These are phyloP conservation scores for Periphyllus acericola DNA, from an alignment of 2,888 invertebrate species.

Conservation along the genomic window DNA sequence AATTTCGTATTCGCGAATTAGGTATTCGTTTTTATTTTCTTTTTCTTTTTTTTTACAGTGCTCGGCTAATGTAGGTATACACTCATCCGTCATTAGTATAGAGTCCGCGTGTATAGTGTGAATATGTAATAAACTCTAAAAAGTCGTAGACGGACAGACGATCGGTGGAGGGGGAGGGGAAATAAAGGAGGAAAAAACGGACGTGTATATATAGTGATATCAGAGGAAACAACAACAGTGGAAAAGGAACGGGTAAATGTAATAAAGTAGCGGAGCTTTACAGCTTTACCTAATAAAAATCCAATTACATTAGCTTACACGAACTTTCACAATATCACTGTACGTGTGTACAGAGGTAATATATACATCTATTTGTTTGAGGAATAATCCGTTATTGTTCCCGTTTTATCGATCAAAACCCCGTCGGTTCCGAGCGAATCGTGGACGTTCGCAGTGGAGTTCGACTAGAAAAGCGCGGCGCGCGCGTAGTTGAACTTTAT, in stretches of 20 bases:
- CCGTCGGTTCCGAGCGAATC: not conserved
- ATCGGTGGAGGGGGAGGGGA: too few species aligned
- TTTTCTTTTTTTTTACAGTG: too few species aligned
- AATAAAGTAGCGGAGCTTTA: conserved; percentile 17
- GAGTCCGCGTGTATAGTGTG: too few species aligned
- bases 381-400: not conserved
- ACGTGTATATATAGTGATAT: not conserved
- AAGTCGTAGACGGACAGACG: too few species aligned
- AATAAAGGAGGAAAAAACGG: not conserved
- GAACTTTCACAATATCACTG: conserved; percentile 1
- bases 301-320: conserved; percentile 33
- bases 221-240: too few species aligned
- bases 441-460: not conserved
- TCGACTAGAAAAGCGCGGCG: not conserved
- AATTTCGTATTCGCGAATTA: too few species aligned
- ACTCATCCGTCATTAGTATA: too few species aligned
- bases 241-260: not conserved
- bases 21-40: too few species aligned
- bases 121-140: too few species aligned
- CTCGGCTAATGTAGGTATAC: too few species aligned
- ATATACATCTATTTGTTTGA: not conserved
- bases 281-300: conserved; percentile 31
- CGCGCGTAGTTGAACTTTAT: not conserved
- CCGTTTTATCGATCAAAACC: not conserved
- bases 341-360: not conserved